Evolutionary conservation across 2,113 vertebrate genomes (phyloP), one percentile per base, ranked within the genome.

Genomic region (Odobenus rosmarus): DNA sequence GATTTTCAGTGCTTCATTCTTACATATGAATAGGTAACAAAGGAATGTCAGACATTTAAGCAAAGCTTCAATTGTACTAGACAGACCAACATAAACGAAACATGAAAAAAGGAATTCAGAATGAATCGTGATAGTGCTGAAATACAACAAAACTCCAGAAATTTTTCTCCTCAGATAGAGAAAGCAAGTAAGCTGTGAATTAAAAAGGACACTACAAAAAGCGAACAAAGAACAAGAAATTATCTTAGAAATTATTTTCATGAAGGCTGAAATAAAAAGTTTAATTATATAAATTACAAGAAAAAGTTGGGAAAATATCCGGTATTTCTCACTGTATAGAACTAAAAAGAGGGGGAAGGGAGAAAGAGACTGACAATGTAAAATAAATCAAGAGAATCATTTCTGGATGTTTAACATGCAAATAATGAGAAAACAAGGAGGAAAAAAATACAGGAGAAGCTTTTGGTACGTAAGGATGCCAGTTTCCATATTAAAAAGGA

Each of bases 241-340:
- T 55, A 79, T 42, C 55, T 80, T 64, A 42, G 59, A 83, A 89
- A 87, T n/a, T 51, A 76, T 46, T 26, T 87, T 49, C 23, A 57
- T 83, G 79, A 85, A 96, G 59, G 76, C 67, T 42, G n/a, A 97
- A 90, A 81, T 64, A 18, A 86, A 69, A 97, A 90, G 33, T 42
- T 90, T 74, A 79, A 82, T 92, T 64, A 93, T 51, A 92, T 79
- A 59, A 88, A 88, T 74, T 84, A 11, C 23, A 91, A 93, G 51
- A 95, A 93, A 89, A 79, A 26, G 7, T 13, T 19, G 4, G 33
- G 39, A 59, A 94, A 90, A 69, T 23, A 93, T 3, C 36, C 19
- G 51, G 31, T 11, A 74, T 86, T 96, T 86, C 49, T 69, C 36
- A 69, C 31, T 10, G 1, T 16, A 69, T 5, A 84, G n/a, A 86